Percentiles rank a stretch among this genome's conserved stretches.
phyloP scores from a whole-genome alignment of 2,113 vertebrate genomes.

The Albula goreensis region DNA sequence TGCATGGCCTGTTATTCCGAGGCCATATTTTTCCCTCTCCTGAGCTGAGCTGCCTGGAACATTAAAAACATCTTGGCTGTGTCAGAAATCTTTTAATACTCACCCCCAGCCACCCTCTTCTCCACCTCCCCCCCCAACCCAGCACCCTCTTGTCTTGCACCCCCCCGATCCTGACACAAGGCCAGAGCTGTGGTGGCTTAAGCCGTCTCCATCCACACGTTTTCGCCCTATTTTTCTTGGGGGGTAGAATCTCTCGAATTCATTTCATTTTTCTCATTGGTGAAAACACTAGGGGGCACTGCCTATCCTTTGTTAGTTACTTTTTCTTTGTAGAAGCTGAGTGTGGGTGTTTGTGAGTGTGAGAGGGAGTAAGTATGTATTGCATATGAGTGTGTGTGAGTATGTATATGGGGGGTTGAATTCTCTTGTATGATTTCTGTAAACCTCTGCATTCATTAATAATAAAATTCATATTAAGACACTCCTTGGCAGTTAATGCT shows the following conservation, averaged over 20 bases:
- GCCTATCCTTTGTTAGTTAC: constrained; percentile 84
- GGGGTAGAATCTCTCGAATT: constrained; percentile 61
- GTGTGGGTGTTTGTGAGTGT: constrained; percentile 16
- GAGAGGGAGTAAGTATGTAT: constrained; percentile 6
- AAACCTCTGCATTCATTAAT: constrained; percentile 75
- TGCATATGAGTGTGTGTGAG: constrained; percentile 34
- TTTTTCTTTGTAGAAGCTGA: constrained; percentile 51
- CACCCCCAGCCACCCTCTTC: constrained; percentile 13
- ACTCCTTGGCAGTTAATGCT: constrained; percentile 48
- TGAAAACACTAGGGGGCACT: constrained; percentile 98
- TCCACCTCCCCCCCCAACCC: constrained; percentile 20
- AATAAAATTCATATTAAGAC: constrained; percentile 54
- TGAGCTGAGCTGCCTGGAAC: constrained; percentile 52
- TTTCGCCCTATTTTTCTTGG: constrained; percentile 36
- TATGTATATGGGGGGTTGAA: constrained; percentile 51
- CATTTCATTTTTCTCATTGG: constrained; percentile 70
- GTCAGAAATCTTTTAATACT: constrained; percentile 62
- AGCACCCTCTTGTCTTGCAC: constrained; percentile 31
- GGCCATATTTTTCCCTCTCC: constrained; percentile 35
- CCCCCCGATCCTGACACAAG: constrained; percentile 48
- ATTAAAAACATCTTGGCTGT: constrained; percentile 69
- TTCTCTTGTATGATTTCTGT: constrained; percentile 70
- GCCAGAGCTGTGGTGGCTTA: constrained; percentile 50
- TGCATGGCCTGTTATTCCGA: constrained; percentile 66
- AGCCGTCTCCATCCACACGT: constrained; percentile 33